Evolutionary conservation across 1,140 invertebrate genomes (phyloP).

Genomic region (Halictus rubicundus): DNA sequence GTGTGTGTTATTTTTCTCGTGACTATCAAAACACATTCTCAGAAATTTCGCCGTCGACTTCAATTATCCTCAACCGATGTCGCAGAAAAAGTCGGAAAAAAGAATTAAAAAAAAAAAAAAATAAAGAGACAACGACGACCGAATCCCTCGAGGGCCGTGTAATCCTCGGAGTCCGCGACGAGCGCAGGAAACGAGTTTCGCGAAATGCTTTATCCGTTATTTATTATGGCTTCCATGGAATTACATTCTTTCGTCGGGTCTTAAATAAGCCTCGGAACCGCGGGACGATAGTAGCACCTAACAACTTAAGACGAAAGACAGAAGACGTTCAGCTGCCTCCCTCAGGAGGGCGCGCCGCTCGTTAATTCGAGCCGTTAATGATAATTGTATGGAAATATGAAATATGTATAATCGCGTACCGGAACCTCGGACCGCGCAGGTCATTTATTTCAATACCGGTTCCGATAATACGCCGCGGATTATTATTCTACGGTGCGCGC

Average conservation of each 20-base stretch:
- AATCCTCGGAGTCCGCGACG: background rate
- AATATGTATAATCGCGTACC: constrained; percentile 30
- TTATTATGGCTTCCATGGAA: constrained; percentile 37
- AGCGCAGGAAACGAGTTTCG: constrained; percentile 21
- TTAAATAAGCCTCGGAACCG: constrained; percentile 16
- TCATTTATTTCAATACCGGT: constrained; percentile 60
- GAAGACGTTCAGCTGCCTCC: constrained; percentile 19
- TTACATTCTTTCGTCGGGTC: constrained; percentile 34
- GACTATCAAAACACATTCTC: too few species aligned
- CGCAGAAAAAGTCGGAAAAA: background rate
- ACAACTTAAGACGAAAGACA: constrained; percentile 30
- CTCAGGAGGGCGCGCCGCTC: constrained; percentile 36
- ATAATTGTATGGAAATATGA: constrained; percentile 66
- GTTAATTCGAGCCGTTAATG: constrained; percentile 59
- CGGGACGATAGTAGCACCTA: constrained; percentile 28
- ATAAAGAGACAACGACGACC: background rate
- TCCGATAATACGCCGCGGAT: constrained; percentile 43
- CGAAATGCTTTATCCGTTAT: constrained; percentile 36
- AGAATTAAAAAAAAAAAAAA: too few species aligned
- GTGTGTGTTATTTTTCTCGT: too few species aligned
- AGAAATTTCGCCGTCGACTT: background rate
- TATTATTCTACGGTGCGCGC: constrained; percentile 35
- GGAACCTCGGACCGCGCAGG: constrained; percentile 3
- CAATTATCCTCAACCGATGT: constrained; percentile 15
- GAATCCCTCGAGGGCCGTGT: background rate